These are phyloP conservation scores for Prorops nasuta DNA, from an alignment of 1,140 invertebrate species.

Conservation along the genomic window DNA sequence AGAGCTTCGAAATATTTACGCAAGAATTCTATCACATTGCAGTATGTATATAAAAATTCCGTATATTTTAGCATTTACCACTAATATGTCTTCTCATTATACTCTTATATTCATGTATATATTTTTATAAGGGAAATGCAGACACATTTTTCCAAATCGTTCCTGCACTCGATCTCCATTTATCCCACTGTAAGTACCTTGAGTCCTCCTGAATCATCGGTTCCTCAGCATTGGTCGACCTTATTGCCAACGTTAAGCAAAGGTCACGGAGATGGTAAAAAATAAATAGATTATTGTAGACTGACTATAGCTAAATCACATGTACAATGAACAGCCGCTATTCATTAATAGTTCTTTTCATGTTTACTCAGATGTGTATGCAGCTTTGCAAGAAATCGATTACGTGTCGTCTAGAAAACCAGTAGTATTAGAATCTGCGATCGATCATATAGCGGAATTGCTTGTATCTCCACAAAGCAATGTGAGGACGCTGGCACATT, in stretches of 20 bases:
- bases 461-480: slow-evolving; percentile 64
- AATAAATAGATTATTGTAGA: slow-evolving; percentile 10
- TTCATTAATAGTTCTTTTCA: no score
- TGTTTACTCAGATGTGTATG: slow-evolving; percentile 60
- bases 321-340: no score
- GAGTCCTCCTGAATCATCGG: slow-evolving; percentile 47
- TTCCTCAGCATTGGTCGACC: slow-evolving; percentile 57
- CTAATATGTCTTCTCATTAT: slow-evolving; percentile 1
- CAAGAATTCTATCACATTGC: slow-evolving; percentile 57
- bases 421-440: slow-evolving; percentile 65
- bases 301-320: no score
- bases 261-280: slow-evolving; percentile 53
- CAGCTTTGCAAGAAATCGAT: slow-evolving; percentile 71
- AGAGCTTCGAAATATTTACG: slow-evolving; percentile 61
- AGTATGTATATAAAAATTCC: slow-evolving; percentile 58
- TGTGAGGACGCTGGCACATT: slow-evolving; percentile 65
- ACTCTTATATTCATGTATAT: no score
- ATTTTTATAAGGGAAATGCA: no score
- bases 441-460: slow-evolving; percentile 63
- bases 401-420: slow-evolving; percentile 68
- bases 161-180: no score
- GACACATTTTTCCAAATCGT: no score
- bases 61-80: slow-evolving; percentile 7
- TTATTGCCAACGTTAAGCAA: slow-evolving; percentile 51
- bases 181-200: no score